Conservation (phyloP, 2,113 vertebrate genomes). For the Python bivittatus region DNA sequence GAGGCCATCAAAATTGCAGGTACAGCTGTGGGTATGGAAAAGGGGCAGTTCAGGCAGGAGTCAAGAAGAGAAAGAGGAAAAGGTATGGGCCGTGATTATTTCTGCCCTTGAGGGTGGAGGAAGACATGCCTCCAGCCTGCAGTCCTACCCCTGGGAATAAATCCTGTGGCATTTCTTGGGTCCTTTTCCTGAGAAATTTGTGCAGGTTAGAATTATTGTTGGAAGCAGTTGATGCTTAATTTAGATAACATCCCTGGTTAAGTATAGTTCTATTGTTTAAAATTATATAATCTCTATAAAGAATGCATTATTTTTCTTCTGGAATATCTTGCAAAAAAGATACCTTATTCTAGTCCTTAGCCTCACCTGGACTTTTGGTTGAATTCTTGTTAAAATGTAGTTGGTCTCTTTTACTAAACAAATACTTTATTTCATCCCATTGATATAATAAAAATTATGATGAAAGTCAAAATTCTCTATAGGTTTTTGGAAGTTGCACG, state of each 20-base stretch:
- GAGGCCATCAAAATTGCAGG: background rate
- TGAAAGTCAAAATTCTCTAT: background rate
- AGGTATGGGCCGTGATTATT: background rate
- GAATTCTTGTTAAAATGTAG: background rate
- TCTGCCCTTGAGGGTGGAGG: background rate
- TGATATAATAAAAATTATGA: background rate
- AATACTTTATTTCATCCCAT: background rate
- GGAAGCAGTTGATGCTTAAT: background rate
- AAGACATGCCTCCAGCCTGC: background rate
- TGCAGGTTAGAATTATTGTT: background rate
- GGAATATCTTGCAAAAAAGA: background rate
- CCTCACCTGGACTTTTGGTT: background rate
- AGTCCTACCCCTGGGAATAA: background rate
- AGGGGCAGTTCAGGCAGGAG: background rate
- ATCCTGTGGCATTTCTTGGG: background rate
- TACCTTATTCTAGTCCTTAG: background rate
- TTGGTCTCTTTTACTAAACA: background rate
- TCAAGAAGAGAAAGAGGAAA: background rate
- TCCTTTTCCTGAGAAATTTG: background rate
- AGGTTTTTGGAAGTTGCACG: background rate
- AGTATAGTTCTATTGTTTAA: background rate
- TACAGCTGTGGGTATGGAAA: background rate
- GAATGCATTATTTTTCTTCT: background rate
- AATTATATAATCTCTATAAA: background rate
- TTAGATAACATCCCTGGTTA: background rate